phyloP scores from a whole-genome alignment of 2,113 vertebrate species.

The Paramormyrops kingsleyae region DNA sequence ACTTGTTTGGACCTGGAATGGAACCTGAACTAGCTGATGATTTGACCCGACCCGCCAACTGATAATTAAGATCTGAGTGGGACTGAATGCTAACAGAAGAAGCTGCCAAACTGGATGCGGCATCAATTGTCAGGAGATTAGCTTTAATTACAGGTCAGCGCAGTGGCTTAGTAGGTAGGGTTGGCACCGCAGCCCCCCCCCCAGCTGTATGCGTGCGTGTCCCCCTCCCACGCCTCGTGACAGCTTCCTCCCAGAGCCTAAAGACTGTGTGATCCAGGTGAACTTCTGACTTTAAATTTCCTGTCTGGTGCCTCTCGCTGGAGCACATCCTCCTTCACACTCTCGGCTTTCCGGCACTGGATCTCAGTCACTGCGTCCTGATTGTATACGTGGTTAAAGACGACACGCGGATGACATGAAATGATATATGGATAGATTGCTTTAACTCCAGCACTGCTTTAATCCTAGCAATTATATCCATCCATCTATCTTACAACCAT shows the following conservation, averaged over 20 bases:
- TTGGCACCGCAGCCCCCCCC: background rate
- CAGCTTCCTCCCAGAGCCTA: background rate
- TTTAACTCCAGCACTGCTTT: background rate
- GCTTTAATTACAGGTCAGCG: background rate
- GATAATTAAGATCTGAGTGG: background rate
- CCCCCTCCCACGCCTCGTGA: background rate
- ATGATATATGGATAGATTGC: background rate
- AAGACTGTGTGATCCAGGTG: background rate
- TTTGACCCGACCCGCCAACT: background rate
- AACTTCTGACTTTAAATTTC: background rate
- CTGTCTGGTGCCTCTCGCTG: background rate
- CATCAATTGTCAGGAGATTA: background rate
- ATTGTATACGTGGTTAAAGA: background rate
- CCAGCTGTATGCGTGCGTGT: background rate
- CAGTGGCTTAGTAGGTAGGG: background rate
- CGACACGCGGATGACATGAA: background rate
- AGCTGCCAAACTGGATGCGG: background rate
- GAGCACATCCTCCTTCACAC: background rate
- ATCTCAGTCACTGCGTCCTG: background rate
- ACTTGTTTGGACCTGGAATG: constrained; percentile 5
- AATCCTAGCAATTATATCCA: background rate
- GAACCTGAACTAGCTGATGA: constrained; percentile 3
- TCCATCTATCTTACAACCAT: background rate
- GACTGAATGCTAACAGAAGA: background rate
- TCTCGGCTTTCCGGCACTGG: background rate